Evolutionary conservation across 2,113 vertebrate genomes (phyloP).

Genomic region (Hassar affinis): DNA sequence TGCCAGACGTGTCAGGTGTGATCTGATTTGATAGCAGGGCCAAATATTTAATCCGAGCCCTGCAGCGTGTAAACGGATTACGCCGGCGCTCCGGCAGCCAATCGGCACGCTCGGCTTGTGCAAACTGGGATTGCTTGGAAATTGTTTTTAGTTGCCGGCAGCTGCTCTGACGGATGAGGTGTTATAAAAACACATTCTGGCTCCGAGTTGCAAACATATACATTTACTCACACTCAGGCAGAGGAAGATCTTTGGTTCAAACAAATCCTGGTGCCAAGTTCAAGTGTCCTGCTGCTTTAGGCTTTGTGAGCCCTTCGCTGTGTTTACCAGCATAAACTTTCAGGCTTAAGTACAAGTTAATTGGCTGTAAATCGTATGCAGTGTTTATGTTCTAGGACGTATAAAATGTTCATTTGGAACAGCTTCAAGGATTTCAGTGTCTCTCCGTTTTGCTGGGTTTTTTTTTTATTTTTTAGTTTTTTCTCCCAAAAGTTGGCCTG

Average conservation of each 20-base stretch:
- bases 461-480: constrained; percentile 31
- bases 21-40: constrained; percentile 44
- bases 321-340: constrained; percentile 87
- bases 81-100: constrained; percentile 25
- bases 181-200: constrained; percentile 69
- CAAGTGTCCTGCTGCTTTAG: constrained; percentile 58
- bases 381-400: constrained; percentile 85
- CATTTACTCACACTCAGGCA: constrained; percentile 60
- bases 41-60: constrained; percentile 31
- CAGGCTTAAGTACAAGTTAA: constrained; percentile 85
- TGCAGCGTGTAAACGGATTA: constrained; percentile 34
- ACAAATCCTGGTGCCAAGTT: constrained; percentile 61
- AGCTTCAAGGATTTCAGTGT: constrained; percentile 72
- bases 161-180: constrained; percentile 69
- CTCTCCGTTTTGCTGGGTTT: background rate
- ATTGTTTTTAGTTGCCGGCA: constrained; percentile 71
- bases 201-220: constrained; percentile 64
- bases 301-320: constrained; percentile 75
- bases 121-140: constrained; percentile 57
- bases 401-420: constrained; percentile 85
- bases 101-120: constrained; percentile 64
- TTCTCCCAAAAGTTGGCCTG: constrained; percentile 71
- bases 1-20: constrained; percentile 49
- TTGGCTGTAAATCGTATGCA: constrained; percentile 85
- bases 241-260: constrained; percentile 51